Evolutionary conservation across 2,113 vertebrate genomes (phyloP).

Genomic region (Myrmecobius fasciatus): DNA sequence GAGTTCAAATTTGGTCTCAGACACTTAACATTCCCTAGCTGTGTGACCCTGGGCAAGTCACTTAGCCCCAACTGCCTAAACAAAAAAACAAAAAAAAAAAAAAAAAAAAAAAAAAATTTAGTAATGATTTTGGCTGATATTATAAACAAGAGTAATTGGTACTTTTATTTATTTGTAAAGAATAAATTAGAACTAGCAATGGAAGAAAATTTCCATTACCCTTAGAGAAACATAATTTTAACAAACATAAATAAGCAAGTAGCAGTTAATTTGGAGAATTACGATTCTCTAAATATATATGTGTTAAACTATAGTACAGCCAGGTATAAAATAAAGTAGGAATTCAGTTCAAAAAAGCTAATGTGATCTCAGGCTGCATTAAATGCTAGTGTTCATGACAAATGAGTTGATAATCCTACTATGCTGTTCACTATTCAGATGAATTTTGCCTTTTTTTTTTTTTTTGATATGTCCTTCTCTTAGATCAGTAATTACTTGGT

Average conservation of each 20-base stretch:
- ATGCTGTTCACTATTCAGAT: neutral
- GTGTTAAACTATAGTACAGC: conserved; percentile 17
- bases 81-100: too few species aligned
- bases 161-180: conserved; percentile 20
- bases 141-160: conserved; percentile 1
- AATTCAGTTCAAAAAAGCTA: neutral
- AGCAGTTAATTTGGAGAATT: conserved; percentile 26
- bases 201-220: conserved; percentile 17
- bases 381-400: neutral
- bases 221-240: neutral
- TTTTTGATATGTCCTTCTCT: neutral
- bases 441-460: neutral
- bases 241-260: neutral
- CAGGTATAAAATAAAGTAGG: neutral
- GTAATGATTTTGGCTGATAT: neutral
- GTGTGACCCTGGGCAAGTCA: too few species aligned
- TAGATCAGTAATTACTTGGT: neutral
- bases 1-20: too few species aligned
- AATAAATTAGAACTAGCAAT: conserved; percentile 41
- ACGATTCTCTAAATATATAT: neutral
- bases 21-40: too few species aligned
- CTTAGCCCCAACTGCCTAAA: too few species aligned
- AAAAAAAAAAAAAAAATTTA: conserved; percentile 4
- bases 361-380: neutral
- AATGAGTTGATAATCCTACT: neutral